Base-by-base conservation (phyloP, 2,113 vertebrate species). In the Oceanites oceanicus region DNA sequence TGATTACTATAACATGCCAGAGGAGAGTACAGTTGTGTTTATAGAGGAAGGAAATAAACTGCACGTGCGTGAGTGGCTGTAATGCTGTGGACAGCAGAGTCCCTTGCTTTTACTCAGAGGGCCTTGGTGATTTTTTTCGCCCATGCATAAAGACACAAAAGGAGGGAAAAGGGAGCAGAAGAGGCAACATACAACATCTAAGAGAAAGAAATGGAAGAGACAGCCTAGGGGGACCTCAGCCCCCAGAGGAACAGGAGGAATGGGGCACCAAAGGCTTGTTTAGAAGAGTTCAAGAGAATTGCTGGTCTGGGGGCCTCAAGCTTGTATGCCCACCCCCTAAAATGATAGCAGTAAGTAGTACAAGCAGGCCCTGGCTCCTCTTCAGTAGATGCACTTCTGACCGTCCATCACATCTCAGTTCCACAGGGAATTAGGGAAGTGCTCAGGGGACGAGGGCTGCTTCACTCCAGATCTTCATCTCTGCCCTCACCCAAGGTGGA, bases 381-480 rank as follows among this genome's bases (percentile, higher is more conserved):
- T 98, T 96, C 97, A 82, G 98, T 61, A 67, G 96, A 91, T 87
- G 94, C 86, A 94, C 94, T 97, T 96, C 97, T 84, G 97, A 93
- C 73, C 80, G 7, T 96, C 95, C 94, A 89, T 94, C 90, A 86
- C 96, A 95, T 95, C 95, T 94, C 95, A 97, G 92, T 93, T 96
- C 97, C 97, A 97, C 96, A 92, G 85, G 94, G 91, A 94, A 95
- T 80, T 92, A 94, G 87, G 94, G 92, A 97, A 94, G 94, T 91
- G 88, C 96, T 95, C 91, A 38, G 89, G 65, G 88, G 92, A 95
- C 10, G 71, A 77, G 55, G 74, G 95, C 91, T 62, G 96, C 91
- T 96, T 96, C 93, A 92, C 83, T 98, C 97, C 97, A 97, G 96
- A 96, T 98, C 97, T 98, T 98, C 98, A 83, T 90, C 93, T 98